A percentile compares a stretch with the other conserved stretches of the same genome.
phyloP scores from a whole-genome alignment of 2,888 invertebrate genomes.

The Eupithecia exiguata region DNA sequence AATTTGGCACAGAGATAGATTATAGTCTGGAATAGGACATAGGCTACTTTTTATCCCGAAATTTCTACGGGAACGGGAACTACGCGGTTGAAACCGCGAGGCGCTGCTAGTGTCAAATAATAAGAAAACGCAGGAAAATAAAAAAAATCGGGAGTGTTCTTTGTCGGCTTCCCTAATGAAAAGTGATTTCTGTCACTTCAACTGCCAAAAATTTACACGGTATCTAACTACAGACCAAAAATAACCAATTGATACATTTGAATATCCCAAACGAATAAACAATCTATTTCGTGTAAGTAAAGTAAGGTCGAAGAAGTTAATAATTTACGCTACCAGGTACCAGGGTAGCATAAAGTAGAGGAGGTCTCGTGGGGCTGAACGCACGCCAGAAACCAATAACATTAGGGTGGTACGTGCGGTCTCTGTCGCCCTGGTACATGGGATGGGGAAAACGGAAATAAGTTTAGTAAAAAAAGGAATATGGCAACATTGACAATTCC shows the following conservation, averaged over 20 bases:
- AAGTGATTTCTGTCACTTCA: slow-evolving; percentile 2
- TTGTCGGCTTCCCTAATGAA: neutral
- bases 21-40: too few relatives aligned
- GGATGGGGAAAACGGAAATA: slow-evolving; percentile 8
- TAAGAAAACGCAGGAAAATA: neutral
- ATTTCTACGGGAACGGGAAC: too few relatives aligned
- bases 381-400: slow-evolving; percentile 77
- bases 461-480: slow-evolving; percentile 1
- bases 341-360: slow-evolving; percentile 69
- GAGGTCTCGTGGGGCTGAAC: slow-evolving; percentile 63
- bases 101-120: neutral
- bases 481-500: neutral
- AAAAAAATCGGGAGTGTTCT: neutral
- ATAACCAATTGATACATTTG: neutral
- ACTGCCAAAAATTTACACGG: neutral
- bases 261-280: slow-evolving; percentile 25
- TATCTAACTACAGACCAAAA: neutral
- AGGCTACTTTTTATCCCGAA: too few relatives aligned
- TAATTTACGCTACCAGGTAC: slow-evolving; percentile 72
- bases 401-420: slow-evolving; percentile 70
- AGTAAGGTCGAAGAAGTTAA: slow-evolving; percentile 52
- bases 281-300: slow-evolving; percentile 25
- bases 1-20: too few relatives aligned
- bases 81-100: too few relatives aligned
- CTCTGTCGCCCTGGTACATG: slow-evolving; percentile 62